phyloP scores from a whole-genome alignment of 2,888 invertebrate genomes.

The Ganaspis brasiliensis region DNA sequence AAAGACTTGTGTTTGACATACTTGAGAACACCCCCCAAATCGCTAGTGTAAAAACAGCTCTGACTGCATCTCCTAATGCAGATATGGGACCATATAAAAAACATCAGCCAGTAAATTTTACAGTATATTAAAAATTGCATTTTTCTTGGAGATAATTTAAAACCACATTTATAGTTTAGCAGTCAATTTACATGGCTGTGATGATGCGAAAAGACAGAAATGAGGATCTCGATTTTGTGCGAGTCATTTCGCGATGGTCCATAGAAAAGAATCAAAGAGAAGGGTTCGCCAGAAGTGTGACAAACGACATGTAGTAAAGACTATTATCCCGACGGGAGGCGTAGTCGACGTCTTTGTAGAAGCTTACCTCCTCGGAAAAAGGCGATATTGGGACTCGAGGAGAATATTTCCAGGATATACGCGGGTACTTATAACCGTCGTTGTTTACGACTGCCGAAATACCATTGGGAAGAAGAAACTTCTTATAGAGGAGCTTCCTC shows the following conservation, averaged over 20 bases:
- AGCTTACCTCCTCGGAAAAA: constrained; percentile 5
- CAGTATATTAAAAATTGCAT: neutral
- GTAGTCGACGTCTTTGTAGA: constrained; percentile 55
- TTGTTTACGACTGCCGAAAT: constrained; percentile 63
- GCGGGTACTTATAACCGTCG: constrained; percentile 59
- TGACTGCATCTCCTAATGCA: no score
- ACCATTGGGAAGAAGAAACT: constrained; percentile 47
- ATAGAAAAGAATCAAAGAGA: constrained; percentile 34
- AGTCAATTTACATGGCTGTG: neutral
- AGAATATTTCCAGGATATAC: constrained; percentile 56
- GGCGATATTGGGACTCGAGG: constrained; percentile 34
- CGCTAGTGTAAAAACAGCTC: no score
- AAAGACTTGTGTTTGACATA: no score
- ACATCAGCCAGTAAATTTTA: neutral
- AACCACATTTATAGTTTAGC: neutral
- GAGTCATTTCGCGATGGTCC: constrained; percentile 34
- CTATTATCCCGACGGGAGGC: constrained; percentile 58
- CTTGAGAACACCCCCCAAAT: no score
- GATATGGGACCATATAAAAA: no score
- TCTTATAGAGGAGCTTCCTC: constrained; percentile 44
- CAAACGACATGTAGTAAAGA: constrained; percentile 60
- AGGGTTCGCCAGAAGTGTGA: constrained; percentile 57
- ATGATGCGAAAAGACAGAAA: neutral
- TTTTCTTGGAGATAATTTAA: neutral
- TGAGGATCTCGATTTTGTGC: neutral